Conservation (phyloP, 2,797 vertebrate species). For the Bufotes viridis region DNA sequence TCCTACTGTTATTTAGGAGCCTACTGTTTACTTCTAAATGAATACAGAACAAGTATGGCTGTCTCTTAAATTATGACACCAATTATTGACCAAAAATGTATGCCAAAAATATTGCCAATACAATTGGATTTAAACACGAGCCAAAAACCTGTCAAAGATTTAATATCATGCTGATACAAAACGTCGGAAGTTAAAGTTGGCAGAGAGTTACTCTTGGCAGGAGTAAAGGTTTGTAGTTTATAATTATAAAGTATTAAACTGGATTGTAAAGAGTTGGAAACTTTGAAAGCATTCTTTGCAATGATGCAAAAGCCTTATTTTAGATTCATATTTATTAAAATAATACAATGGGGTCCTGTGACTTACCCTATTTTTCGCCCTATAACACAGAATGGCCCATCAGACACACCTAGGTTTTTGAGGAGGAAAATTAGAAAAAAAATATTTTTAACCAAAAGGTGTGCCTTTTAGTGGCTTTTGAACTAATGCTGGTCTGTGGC, state of each 20-base stretch:
- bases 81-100: neutral
- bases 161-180: neutral
- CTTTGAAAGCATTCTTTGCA: neutral
- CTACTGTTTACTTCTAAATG: conserved; percentile 9
- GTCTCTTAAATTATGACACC: neutral
- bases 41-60: neutral
- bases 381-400: too few relatives aligned
- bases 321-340: neutral
- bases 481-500: too few relatives aligned
- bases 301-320: neutral
- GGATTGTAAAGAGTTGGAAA: neutral
- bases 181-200: conserved; percentile 9
- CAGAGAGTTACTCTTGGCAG: conserved; percentile 10
- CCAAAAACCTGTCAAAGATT: conserved; percentile 8
- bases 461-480: too few relatives aligned
- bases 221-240: conserved; percentile 1
- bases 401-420: too few relatives aligned
- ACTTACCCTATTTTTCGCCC: too few relatives aligned
- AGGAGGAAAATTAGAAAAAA: too few relatives aligned
- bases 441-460: too few relatives aligned
- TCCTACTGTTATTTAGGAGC: neutral
- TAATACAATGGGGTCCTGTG: neutral
- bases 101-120: conserved; percentile 17
- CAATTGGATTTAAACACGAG: neutral
- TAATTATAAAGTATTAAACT: neutral